Base-by-base conservation (phyloP, 2,797 vertebrate genomes). In the Eospalax fontanierii region DNA sequence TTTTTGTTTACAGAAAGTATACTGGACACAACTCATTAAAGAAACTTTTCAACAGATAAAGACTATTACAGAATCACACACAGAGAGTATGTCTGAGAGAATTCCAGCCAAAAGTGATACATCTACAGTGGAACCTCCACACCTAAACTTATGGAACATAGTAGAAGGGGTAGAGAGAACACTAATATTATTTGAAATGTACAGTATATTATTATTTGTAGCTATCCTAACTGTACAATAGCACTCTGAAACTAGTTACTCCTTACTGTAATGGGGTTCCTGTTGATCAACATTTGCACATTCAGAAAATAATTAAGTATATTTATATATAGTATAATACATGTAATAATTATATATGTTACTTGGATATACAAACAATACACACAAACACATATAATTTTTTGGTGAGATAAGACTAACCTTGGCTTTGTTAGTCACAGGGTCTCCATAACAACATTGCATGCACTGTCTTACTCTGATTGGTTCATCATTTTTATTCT, bases 361-460 rank as follows among this genome's bases (percentile, higher is more conserved):
- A 10, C 30, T 85, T 85, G 33, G 8, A 26, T 22, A 12, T 24
- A 70, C 33, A 26, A 2, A 70, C 12, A 35, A 6, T 12, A n/a
- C 10, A 57, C 21, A 79, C 4, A 50, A 35, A 21, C 16, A 85
- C 24, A 57, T 19, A 10, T 57, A 57, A 35, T 28, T 85, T 50
- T 57, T 28, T 18, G 3, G 1, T 18, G 33, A 57, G 0, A 40
- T 65, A 66, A 75, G 1, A 66, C 35, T 78, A 24, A 33, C 43
- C 22, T 92, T 90, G 66, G 18, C 68, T 75, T 91, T 68, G 24
- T 24, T 82, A n/a, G 81, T 96, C 38, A 14, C 59, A 38, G 10
- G 5, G 7, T 82, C 40, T 87, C 66, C 24, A 22, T 18, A 16
- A 30, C 22, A 91, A 46, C 8, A 40, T 6, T 65, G 6, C 2